Evolutionary conservation across 2,888 invertebrate genomes (phyloP).

Genomic region (Synergus itoensis): DNA sequence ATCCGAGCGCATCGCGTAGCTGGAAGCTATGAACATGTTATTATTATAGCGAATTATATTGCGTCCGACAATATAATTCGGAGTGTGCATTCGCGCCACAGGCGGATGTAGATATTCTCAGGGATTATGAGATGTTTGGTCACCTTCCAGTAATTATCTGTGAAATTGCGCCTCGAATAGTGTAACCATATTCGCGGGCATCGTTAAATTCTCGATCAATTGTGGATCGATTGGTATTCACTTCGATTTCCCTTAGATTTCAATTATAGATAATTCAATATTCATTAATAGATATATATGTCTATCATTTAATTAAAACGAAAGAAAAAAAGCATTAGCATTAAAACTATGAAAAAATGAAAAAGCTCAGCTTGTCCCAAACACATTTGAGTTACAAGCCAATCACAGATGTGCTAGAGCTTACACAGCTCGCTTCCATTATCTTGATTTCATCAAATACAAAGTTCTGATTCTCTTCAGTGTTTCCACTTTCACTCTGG

Average conservation of each 20-base stretch:
- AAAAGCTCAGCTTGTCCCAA: background rate
- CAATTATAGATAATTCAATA: background rate
- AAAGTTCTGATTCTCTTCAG: slow-evolving; percentile 23
- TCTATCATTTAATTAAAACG: no score
- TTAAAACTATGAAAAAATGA: background rate
- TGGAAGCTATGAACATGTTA: slow-evolving; percentile 7
- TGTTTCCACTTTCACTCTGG: slow-evolving; percentile 20
- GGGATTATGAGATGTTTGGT: slow-evolving; percentile 67
- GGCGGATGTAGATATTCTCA: slow-evolving; percentile 63
- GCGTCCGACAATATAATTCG: slow-evolving; percentile 43
- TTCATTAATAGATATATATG: background rate
- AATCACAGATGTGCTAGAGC: slow-evolving; percentile 28
- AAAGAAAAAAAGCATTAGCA: no score
- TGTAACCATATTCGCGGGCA: background rate
- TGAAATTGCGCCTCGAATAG: slow-evolving; percentile 41
- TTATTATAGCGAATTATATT: slow-evolving; percentile 59
- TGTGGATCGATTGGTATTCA: background rate
- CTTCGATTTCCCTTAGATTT: background rate
- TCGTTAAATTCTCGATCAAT: slow-evolving; percentile 4
- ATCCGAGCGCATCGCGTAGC: background rate
- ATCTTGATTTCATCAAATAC: slow-evolving; percentile 37
- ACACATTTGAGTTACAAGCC: slow-evolving; percentile 10
- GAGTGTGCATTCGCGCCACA: slow-evolving; percentile 32
- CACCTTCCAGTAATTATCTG: slow-evolving; percentile 67
- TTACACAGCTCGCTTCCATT: slow-evolving; percentile 17